Evolutionary conservation across 1,140 invertebrate species (phyloP), one percentile per base, ranked within the genome.

Genomic region (Pollicipes pollicipes): DNA sequence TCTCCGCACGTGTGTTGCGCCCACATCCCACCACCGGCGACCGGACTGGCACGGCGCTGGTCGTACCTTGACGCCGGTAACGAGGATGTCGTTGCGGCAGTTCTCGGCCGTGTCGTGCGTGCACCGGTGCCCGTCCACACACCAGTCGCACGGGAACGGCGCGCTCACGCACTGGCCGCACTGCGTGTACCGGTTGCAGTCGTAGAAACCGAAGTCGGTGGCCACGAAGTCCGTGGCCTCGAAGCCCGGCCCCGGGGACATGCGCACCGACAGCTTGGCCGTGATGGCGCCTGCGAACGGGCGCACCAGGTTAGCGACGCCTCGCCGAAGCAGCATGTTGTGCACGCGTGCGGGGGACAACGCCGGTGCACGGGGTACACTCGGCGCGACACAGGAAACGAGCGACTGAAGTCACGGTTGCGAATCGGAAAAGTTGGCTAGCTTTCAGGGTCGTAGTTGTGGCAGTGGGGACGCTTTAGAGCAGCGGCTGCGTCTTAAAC

Each of bases 191-290:
- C 93, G 94, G 77, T 91, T 94, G 81, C 95, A 98, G 79, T 98
- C 94, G 78, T 97, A 98, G 80, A 98, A 97, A 1, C 93, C 97
- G 78, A 98, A 97, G 80, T 96, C 94, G 3, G 93, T 95, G 0
- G 92, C 91, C 17, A 97, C 94, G 80, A 97, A 90, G 80, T 97
- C 93, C n/a, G n/a, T n/a, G n/a, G n/a, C n/a, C n/a, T n/a, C n/a
- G n/a, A n/a, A n/a, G n/a, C n/a, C n/a, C 29, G 91, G 90, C 13
- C 91, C 90, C 76, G 88, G 88, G 69, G 88, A 87, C 83, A 94
- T 95, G 71, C 92, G 84, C 29, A 98, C 91, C 2, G 94, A 95
- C 37, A 98, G 80, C 78, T 93, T 93, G n/a, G 95, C 93, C n/a
- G 91, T 93, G 74, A 98, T 96, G 79, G 97, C 92, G 85, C 97